Conservation (phyloP, 2,113 vertebrate genomes). For the Paracanthobrama guichenoti region DNA sequence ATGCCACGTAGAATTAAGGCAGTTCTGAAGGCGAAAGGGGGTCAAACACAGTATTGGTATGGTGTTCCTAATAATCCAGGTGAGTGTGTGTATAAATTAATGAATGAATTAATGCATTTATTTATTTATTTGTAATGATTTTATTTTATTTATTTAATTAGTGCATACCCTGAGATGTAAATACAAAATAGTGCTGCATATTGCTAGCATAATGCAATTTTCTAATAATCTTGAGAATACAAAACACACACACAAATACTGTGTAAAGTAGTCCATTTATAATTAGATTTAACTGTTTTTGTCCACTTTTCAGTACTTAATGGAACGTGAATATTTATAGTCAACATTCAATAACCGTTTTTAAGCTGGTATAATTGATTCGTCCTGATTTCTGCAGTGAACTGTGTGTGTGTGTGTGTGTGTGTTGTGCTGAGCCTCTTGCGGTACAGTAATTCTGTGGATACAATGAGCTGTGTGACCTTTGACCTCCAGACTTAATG, state of each 20-base stretch:
- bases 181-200: too few species aligned
- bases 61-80: too few species aligned
- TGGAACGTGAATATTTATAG: neutral
- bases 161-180: too few species aligned
- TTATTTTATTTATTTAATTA: too few species aligned
- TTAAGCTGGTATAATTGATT: neutral
- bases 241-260: neutral
- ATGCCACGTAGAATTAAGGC: too few species aligned
- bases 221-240: too few species aligned
- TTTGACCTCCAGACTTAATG: conserved; percentile 26
- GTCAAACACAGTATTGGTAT: too few species aligned
- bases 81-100: too few species aligned
- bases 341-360: neutral
- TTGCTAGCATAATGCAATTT: too few species aligned
- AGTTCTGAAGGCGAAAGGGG: too few species aligned
- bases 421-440: conserved; percentile 1
- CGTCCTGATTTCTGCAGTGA: neutral
- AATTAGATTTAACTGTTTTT: neutral
- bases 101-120: too few species aligned
- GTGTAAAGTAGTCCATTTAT: neutral
- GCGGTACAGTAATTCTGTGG: neutral
- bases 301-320: neutral
- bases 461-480: conserved; percentile 4
- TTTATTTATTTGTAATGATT: too few species aligned
- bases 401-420: conserved; percentile 46